phyloP scores from a whole-genome alignment of 2,113 vertebrate genomes.

The Caloenas nicobarica region DNA sequence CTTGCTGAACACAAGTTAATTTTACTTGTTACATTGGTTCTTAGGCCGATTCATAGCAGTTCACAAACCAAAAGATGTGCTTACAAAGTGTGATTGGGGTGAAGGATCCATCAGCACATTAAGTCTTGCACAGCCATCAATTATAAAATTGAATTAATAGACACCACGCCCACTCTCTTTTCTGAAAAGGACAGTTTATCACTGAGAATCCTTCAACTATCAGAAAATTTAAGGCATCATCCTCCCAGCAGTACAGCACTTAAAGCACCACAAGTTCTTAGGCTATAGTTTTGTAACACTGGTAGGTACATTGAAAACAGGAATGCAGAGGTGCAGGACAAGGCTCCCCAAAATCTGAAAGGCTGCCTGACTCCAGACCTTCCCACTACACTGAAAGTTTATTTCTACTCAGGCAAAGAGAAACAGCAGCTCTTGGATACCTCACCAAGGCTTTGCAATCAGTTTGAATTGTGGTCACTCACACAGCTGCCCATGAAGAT shows the following conservation, averaged over 20 bases:
- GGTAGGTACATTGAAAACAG: rapidly evolving
- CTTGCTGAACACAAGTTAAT: background rate
- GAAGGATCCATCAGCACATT: background rate
- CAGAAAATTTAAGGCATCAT: background rate
- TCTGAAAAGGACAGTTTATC: rapidly evolving
- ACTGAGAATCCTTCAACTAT: background rate
- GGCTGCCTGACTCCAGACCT: background rate
- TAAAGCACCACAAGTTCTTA: background rate
- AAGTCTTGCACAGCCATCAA: background rate
- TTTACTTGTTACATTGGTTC: background rate
- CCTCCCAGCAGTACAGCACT: background rate
- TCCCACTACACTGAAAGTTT: background rate
- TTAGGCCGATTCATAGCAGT: background rate
- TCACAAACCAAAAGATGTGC: background rate
- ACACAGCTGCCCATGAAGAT: background rate
- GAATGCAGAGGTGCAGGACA: background rate
- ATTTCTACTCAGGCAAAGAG: background rate
- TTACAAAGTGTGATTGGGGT: background rate
- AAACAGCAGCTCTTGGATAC: background rate
- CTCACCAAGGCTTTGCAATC: background rate
- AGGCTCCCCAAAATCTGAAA: background rate
- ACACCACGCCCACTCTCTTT: background rate
- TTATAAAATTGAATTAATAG: background rate
- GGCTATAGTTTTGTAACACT: background rate
- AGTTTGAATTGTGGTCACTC: background rate